phyloP scores from a whole-genome alignment of 1,140 invertebrate genomes.

The Bicyclus anynana region DNA sequence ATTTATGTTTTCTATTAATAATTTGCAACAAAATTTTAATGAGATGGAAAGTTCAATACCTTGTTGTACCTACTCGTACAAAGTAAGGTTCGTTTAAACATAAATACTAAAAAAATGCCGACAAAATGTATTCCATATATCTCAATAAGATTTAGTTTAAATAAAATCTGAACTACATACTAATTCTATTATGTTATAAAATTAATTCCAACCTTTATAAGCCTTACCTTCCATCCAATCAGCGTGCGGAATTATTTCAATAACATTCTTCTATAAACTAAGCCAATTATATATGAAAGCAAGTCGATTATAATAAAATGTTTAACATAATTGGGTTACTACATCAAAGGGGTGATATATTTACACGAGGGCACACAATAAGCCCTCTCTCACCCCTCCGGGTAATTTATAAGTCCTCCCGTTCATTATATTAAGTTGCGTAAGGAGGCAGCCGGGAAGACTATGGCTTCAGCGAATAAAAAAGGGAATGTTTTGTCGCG shows the following conservation, averaged over 20 bases:
- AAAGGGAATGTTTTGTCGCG: background rate
- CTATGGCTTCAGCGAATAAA: background rate
- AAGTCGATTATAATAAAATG: slow-evolving; percentile 4
- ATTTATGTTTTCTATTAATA: no score
- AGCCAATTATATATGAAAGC: background rate
- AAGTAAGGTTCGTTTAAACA: no score
- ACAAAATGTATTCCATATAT: no score
- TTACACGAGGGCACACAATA: background rate
- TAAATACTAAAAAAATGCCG: no score
- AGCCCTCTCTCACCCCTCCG: background rate
- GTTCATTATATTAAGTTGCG: slow-evolving; percentile 1
- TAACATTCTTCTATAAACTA: background rate
- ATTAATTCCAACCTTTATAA: background rate
- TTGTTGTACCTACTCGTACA: no score
- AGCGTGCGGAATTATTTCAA: background rate
- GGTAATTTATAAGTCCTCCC: slow-evolving; percentile 5
- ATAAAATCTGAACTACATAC: no score
- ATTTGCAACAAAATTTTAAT: no score
- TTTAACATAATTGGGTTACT: slow-evolving; percentile 2
- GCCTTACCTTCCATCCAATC: background rate
- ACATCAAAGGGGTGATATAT: slow-evolving; percentile 3
- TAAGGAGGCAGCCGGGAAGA: background rate
- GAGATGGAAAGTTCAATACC: no score
- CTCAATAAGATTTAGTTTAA: no score
- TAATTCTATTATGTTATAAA: no score